Base-by-base conservation (phyloP, 1,140 invertebrate species). In the Eriosoma lanigerum region DNA sequence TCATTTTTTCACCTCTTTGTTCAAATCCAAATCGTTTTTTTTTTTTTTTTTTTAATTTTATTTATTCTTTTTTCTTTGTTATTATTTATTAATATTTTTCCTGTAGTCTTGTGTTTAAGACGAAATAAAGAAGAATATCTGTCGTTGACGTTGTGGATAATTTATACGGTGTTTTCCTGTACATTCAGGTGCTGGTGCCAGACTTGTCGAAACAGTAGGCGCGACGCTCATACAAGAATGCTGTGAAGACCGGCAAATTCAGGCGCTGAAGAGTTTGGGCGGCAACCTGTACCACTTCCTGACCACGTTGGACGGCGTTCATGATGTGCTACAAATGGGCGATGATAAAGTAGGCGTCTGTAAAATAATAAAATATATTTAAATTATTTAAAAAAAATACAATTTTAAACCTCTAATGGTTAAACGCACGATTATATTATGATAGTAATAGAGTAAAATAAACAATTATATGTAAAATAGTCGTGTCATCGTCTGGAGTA, bases 301-400 rank as follows among this genome's bases (percentile, higher is more conserved):
- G 4, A 93, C 92, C 54, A 94, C 93, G 15, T 86, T 96, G 72
- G 95, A 96, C 84, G 94, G 95, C 81, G 93, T 97, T 1, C 94
- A 96, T 84, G 95, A 97, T 86, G 93, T 94, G 15, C 88, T 95
- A 9, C 93, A 93, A 56, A 54, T 81, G 10, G 84, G 82, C 17
- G 75, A 78, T 8, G 38, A 29, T 3, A 58, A 78, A 15, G 81
- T 76, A 73, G n/a, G 70, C 29, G 13, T 26, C 24, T 0, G 24
- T 8, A 2, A 1, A 0, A 15, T 12, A 38, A n/a, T 64, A 38
- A 64, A n/a, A n/a, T n/a, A n/a, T n/a, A n/a, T n/a, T n/a, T n/a
- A n/a, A n/a, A n/a, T n/a, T n/a, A n/a, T n/a, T n/a, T n/a, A n/a
- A n/a, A n/a, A n/a, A n/a, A n/a, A n/a, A n/a, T n/a, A n/a, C n/a